phyloP scores from a whole-genome alignment of 2,113 vertebrate genomes.

The Hepsetus odoe region DNA sequence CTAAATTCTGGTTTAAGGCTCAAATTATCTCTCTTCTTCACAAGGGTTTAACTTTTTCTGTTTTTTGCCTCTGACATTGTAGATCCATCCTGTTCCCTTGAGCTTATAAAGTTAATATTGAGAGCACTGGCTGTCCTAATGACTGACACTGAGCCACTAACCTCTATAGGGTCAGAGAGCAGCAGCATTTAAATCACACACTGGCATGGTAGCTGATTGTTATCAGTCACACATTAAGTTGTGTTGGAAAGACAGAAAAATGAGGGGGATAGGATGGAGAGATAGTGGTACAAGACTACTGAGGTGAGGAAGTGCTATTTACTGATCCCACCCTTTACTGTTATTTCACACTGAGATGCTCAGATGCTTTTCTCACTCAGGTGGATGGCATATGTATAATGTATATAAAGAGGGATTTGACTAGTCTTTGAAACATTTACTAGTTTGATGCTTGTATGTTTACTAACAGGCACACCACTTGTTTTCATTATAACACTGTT shows the following conservation, averaged over 20 bases:
- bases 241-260: not conserved
- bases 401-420: too few species aligned
- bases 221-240: constrained; percentile 56
- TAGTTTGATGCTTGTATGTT: too few species aligned
- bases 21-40: not conserved
- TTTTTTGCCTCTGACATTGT: not conserved
- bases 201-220: constrained; percentile 27
- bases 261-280: not conserved
- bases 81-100: constrained; percentile 26
- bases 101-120: constrained; percentile 51
- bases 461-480: not conserved
- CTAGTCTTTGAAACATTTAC: too few species aligned
- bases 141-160: constrained; percentile 53
- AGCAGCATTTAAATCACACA: constrained; percentile 41
- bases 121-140: constrained; percentile 46
- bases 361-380: too few species aligned
- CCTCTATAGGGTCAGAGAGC: constrained; percentile 48
- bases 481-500: too few species aligned
- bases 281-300: not conserved
- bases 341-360: too few species aligned
- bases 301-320: constrained; percentile 17
- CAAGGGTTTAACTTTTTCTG: not conserved
- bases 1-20: too few species aligned
- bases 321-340: not conserved
- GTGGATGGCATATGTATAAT: too few species aligned